These are phyloP conservation scores for Elaphurus davidianus DNA, from an alignment of 2,113 vertebrate species.

Conservation along the genomic window DNA sequence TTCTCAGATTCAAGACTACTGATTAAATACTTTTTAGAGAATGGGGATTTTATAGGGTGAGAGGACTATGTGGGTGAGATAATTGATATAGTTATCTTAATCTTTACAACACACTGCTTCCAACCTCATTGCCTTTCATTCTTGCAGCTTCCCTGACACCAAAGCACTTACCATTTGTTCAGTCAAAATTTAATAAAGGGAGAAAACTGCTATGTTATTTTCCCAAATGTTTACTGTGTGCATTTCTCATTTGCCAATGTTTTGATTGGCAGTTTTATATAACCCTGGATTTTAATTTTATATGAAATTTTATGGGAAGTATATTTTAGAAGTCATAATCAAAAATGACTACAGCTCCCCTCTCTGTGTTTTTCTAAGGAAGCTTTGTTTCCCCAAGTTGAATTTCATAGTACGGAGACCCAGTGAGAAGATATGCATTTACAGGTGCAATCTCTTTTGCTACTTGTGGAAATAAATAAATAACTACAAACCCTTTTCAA, in stretches of 20 bases:
- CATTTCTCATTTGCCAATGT: slow-evolving; percentile 57
- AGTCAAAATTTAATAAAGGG: slow-evolving; percentile 76
- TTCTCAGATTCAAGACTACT: background rate
- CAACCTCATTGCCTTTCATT: slow-evolving; percentile 43
- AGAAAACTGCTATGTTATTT: slow-evolving; percentile 67
- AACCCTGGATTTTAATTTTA: slow-evolving; percentile 67
- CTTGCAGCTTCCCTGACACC: slow-evolving; percentile 58
- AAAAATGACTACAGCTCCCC: slow-evolving; percentile 5
- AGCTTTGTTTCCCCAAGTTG: background rate
- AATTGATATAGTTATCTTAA: slow-evolving; percentile 71
- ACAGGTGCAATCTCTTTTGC: background rate
- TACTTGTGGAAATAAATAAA: slow-evolving; percentile 1
- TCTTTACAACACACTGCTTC: slow-evolving; percentile 70
- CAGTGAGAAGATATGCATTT: background rate
- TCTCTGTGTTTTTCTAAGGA: slow-evolving; percentile 19
- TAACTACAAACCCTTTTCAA: background rate
- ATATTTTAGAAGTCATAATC: slow-evolving; percentile 58
- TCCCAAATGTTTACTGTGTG: slow-evolving; percentile 64
- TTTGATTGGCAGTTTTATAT: slow-evolving; percentile 62
- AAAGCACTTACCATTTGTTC: slow-evolving; percentile 71
- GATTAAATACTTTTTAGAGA: slow-evolving; percentile 9
- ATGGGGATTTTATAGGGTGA: background rate
- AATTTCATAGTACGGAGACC: background rate
- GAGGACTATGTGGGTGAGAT: background rate
- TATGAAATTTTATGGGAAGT: slow-evolving; percentile 61